Evolutionary conservation across 2,888 invertebrate genomes (phyloP), one percentile per base, ranked within the genome.

Genomic region (Ophonus ardosiacus): DNA sequence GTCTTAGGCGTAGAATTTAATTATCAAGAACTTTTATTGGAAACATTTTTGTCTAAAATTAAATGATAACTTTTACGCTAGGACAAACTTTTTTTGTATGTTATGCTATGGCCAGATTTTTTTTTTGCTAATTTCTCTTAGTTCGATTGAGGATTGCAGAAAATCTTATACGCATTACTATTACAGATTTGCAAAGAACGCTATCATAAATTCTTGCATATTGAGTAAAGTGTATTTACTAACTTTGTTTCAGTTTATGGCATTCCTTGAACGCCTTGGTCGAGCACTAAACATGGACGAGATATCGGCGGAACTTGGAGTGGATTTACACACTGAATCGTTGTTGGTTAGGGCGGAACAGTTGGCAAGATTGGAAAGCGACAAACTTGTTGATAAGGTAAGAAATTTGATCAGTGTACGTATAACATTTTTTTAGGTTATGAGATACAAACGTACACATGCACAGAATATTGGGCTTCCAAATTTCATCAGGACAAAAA

Each of bases 341-440:
- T 93, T 98, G 86, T 92, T 98, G 84, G 95, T 97, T 86, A 93
- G 98, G 61, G 97, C 97, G 1, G 97, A 98, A 90, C 97, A 98
- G 90, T 92, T 97, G 85, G 94, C 96, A 31, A 93, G 96, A 88
- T 92, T 96, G 78, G 97, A 97, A 91, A 95, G 95, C 89, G 97
- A 97, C 90, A 95, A 96, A 90, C 93, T 97, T 85, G 96, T 96
- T 15, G 97, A 97, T 91, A 96, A 96, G 94, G 96, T 96, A 51
- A 51, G 43, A 51, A 51, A 51, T 51, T 51, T 51, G 1, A 51
- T 51, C 10, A 51, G 31, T 6, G 5, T 5, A 1, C 31, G 6
- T 31, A 31, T 5, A 31, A 5, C 2, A 31, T 31, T 31, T 31
- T 31, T 31, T 31, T 31, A 31, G 5, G 5, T 1, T 31, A 5